Conservation (phyloP, 2,797 vertebrate genomes). For the Microctenopoma stevenorrisi region DNA sequence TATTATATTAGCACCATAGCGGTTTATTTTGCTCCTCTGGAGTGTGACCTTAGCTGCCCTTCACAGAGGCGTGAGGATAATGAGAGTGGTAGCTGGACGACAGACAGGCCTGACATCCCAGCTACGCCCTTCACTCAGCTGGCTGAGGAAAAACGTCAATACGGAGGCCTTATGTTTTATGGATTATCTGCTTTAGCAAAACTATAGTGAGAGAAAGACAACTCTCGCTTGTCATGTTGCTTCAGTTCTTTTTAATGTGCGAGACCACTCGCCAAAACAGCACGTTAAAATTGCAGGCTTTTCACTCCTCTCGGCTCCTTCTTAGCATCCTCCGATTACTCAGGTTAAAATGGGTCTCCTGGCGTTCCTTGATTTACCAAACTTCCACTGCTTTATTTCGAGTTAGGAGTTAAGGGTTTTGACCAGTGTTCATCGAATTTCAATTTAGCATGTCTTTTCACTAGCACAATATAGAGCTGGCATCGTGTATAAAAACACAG, state of each 20-base stretch:
- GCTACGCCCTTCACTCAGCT: conserved; percentile 77
- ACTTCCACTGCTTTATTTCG: conserved; percentile 1
- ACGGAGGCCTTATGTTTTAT: conserved; percentile 81
- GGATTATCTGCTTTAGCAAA: conserved; percentile 81
- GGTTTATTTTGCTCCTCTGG: conserved; percentile 74
- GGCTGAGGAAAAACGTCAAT: conserved; percentile 77
- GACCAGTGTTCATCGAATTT: conserved; percentile 2
- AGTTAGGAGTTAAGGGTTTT: conserved; percentile 12
- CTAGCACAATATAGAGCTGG: conserved; percentile 14
- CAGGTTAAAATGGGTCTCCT: conserved; percentile 29
- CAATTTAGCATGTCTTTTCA: conserved; percentile 28
- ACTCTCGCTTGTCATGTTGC: conserved; percentile 78
- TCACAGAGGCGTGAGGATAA: conserved; percentile 70
- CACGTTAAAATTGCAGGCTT: conserved; percentile 71
- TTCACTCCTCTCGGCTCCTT: conserved; percentile 33
- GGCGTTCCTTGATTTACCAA: conserved; percentile 31
- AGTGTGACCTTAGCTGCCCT: conserved; percentile 80
- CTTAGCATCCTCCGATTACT: conserved; percentile 25
- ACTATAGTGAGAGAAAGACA: conserved; percentile 77
- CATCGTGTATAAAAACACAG: conserved; percentile 27
- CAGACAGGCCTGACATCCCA: conserved; percentile 76
- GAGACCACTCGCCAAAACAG: conserved; percentile 68
- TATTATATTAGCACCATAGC: conserved; percentile 67
- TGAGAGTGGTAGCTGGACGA: conserved; percentile 77
- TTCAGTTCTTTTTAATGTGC: conserved; percentile 71